Conservation (phyloP, 2,113 vertebrate genomes). For the Pitta sordida region DNA sequence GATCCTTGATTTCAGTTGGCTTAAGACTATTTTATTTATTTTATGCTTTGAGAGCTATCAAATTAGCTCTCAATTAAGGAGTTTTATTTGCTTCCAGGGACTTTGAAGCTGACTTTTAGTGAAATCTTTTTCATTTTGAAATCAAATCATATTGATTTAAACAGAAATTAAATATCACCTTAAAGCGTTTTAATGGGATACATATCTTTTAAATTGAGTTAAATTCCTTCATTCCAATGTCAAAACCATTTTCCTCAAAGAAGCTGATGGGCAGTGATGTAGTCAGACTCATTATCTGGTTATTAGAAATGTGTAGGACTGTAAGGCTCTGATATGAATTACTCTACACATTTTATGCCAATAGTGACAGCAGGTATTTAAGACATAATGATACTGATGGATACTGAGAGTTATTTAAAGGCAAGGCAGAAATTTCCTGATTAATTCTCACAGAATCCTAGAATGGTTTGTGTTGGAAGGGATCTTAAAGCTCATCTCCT, state of each 20-base stretch:
- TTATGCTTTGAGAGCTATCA: neutral
- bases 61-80: neutral
- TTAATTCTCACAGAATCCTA: neutral
- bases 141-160: neutral
- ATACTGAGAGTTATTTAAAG: neutral
- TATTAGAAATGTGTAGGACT: neutral
- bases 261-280: neutral
- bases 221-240: neutral
- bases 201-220: neutral
- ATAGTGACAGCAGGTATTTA: neutral
- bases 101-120: accelerated
- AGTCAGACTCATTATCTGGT: neutral
- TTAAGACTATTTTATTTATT: neutral
- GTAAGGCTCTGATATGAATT: neutral
- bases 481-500: neutral
- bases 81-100: neutral
- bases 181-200: neutral
- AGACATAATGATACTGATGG: neutral
- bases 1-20: neutral
- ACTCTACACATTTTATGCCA: neutral
- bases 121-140: neutral
- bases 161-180: neutral
- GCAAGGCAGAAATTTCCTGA: neutral
- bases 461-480: neutral
- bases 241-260: neutral